These are phyloP conservation scores for Octopus bimaculoides DNA, from an alignment of 1,140 invertebrate genomes.

Conservation along the genomic window DNA sequence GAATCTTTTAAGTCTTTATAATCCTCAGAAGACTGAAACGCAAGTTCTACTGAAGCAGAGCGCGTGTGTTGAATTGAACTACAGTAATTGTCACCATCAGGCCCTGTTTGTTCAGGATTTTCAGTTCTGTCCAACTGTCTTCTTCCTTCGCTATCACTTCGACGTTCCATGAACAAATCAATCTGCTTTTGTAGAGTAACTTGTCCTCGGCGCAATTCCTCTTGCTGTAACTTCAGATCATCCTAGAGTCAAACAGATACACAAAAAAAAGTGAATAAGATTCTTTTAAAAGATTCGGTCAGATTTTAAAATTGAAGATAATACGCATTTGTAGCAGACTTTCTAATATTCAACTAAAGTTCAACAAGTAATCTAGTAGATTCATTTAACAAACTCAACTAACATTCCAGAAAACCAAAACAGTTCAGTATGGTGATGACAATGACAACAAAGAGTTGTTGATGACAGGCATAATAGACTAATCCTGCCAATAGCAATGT, in stretches of 20 bases:
- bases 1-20: conserved; percentile 24
- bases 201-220: conserved; percentile 23
- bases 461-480: too few species aligned
- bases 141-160: conserved; percentile 11
- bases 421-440: too few species aligned
- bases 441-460: too few species aligned
- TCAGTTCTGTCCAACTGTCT: conserved; percentile 8
- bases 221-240: conserved; percentile 24
- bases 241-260: conserved; percentile 20
- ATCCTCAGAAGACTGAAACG: conserved; percentile 23
- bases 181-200: conserved; percentile 43
- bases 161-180: conserved; percentile 39
- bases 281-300: conserved; percentile 32
- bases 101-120: conserved; percentile 9
- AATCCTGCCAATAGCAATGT: too few species aligned
- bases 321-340: too few species aligned
- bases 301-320: conserved; percentile 10
- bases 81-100: conserved; percentile 18
- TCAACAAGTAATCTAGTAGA: too few species aligned
- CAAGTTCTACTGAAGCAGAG: conserved; percentile 46
- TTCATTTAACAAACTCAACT: too few species aligned
- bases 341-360: too few species aligned
- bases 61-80: conserved; percentile 28
- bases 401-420: too few species aligned
- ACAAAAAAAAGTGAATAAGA: background rate